A percentile compares a stretch with the other conserved stretches of the same genome.
Evolutionary conservation across 2,888 invertebrate genomes (phyloP).

Genomic region (Callyntrura sp.): DNA sequence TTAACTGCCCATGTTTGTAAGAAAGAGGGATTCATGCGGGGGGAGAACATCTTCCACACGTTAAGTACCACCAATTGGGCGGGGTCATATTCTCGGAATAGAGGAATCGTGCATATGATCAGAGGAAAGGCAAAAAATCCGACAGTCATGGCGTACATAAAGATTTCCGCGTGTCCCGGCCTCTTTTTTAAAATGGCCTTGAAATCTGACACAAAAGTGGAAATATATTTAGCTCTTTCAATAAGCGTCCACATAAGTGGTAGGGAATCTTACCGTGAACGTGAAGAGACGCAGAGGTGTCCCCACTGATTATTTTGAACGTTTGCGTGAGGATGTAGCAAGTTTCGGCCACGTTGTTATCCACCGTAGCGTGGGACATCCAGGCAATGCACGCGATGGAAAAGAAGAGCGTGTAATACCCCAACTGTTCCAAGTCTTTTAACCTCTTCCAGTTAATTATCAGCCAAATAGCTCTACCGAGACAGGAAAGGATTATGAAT

Average conservation of each 20-base stretch:
- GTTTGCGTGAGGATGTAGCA: background rate
- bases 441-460: background rate
- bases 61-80: background rate
- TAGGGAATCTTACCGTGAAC: background rate
- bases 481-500: no score
- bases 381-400: background rate
- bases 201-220: background rate
- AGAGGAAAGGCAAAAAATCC: conserved; percentile 4
- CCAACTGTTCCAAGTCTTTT: background rate
- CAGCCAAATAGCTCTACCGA: background rate
- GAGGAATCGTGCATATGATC: background rate
- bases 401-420: background rate
- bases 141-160: background rate
- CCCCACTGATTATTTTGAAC: background rate
- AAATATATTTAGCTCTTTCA: no score
- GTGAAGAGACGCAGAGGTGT: background rate
- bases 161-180: background rate
- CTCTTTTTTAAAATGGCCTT: background rate
- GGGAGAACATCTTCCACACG: no score
- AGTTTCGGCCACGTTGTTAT: background rate
- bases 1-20: background rate
- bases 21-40: background rate
- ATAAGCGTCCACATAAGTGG: no score
- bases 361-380: background rate
- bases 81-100: background rate